Evolutionary conservation across 2,797 vertebrate genomes (phyloP), one percentile per base, ranked within the genome.

Genomic region (Kryptolebias ocellatus): DNA sequence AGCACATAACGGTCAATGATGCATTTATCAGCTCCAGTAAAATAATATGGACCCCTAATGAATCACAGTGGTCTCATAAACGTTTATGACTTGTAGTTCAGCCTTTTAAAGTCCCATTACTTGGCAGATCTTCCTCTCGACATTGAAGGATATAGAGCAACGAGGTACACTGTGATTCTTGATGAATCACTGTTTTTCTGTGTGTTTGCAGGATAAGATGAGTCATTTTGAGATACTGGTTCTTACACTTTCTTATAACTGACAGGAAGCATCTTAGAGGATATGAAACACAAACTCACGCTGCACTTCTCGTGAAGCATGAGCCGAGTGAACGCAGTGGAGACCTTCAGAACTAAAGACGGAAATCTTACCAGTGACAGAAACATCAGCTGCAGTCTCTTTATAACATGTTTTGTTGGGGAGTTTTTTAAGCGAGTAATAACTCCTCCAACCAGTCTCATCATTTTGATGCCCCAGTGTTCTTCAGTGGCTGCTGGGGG

Each of bases 71-170:
- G 31, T 60, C 63, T 67, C 71, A 59, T 81, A 39, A 72, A 76
- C 83, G 70, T 85, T 81, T 64, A 84, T 60, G 79, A 39, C 55
- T 72, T 80, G 67, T 78, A 72, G 58, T 70, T 49, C 34, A 67
- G 52, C 59, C 59, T 74, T 59, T 70, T 63, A 49, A 70, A 79
- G 68, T 60, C 66, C 46, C 51, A 74, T 53, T 62, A 54, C 39
- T 66, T 62, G 44, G 52, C 28, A 61, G 63, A 61, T 64, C 51
- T 49, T 60, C 64, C 31, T 15, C 18, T 69, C 34, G 66, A 45
- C 28, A 64, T 16, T 20, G 39, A 62, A 29, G 18, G 11, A 37
- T 17, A 31, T 20, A 51, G 34, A 29, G 5, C 6, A 7, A 28
- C 34, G 1, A 4, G 20, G 51, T 12, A n/a, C 0, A 12, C 9